phyloP scores from a whole-genome alignment of 2,888 invertebrate species.

The Neoascia interrupta region DNA sequence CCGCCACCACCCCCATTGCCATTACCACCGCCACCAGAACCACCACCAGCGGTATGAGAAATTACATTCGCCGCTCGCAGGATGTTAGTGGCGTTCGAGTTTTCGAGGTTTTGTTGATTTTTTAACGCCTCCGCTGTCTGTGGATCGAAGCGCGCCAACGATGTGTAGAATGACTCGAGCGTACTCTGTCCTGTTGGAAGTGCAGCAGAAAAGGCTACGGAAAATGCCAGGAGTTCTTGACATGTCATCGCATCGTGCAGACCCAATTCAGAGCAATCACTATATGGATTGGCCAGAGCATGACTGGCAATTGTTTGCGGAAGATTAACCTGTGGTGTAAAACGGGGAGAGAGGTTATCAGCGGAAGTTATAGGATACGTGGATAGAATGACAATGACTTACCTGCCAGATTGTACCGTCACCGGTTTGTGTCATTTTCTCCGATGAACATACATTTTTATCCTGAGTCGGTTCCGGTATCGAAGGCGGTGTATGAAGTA shows the following conservation, averaged over 20 bases:
- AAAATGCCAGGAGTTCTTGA: slow-evolving; percentile 94
- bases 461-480: slow-evolving; percentile 75
- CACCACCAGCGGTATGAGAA: slow-evolving; percentile 28
- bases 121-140: slow-evolving; percentile 77
- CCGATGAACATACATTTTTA: slow-evolving; percentile 88
- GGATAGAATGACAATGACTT: too few species aligned
- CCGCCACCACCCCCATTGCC: slow-evolving; percentile 76
- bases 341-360: slow-evolving; percentile 4
- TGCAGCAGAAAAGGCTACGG: slow-evolving; percentile 94
- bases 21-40: slow-evolving; percentile 28
- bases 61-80: slow-evolving; percentile 72
- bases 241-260: slow-evolving; percentile 82
- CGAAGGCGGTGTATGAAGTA: slow-evolving; percentile 84
- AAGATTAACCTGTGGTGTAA: slow-evolving; percentile 78
- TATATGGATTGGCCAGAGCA: slow-evolving; percentile 76
- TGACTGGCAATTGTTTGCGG: slow-evolving; percentile 80
- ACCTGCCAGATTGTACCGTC: slow-evolving; percentile 87
- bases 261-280: slow-evolving; percentile 82
- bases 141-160: slow-evolving; percentile 86
- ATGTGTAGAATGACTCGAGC: slow-evolving; percentile 90
- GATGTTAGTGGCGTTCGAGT: slow-evolving; percentile 74
- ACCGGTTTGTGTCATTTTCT: slow-evolving; percentile 93
- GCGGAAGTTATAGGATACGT: too few species aligned
- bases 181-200: slow-evolving; percentile 92
- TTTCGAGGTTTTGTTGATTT: slow-evolving; percentile 74